These are phyloP conservation scores for Cyanocitta stelleri DNA, from an alignment of 2,113 vertebrate species.

Conservation along the genomic window DNA sequence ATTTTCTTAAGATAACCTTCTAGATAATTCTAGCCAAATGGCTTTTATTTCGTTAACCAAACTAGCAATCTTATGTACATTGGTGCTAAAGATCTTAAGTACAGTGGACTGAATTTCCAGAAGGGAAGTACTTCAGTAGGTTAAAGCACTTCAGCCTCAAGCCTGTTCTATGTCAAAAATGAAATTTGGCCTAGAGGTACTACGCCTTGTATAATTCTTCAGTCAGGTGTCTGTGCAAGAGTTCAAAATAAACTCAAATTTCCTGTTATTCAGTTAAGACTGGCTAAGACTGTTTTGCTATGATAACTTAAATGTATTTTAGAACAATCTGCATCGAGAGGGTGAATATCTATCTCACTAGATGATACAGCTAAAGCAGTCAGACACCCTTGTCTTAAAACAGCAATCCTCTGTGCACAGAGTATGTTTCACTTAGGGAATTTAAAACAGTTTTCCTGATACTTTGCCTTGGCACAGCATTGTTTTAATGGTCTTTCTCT, in stretches of 20 bases:
- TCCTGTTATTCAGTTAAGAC: neutral
- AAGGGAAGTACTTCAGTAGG: neutral
- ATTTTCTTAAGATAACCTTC: neutral
- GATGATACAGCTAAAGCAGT: neutral
- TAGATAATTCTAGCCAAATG: neutral
- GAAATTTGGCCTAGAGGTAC: neutral
- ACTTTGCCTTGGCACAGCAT: neutral
- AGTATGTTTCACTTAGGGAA: neutral
- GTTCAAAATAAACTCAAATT: neutral
- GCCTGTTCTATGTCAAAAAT: neutral
- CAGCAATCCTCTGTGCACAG: neutral
- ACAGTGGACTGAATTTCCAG: neutral
- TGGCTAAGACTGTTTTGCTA: neutral
- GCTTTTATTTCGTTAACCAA: neutral
- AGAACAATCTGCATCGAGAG: neutral
- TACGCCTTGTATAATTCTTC: neutral
- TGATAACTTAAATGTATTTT: neutral
- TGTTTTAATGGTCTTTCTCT: neutral
- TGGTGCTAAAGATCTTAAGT: neutral
- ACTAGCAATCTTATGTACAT: neutral
- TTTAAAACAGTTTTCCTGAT: neutral
- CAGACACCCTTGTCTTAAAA: neutral
- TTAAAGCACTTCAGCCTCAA: neutral
- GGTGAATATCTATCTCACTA: neutral
- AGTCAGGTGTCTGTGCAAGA: neutral